Base-by-base conservation (phyloP, 2,113 vertebrate genomes). In the Microcebus tavaratra region DNA sequence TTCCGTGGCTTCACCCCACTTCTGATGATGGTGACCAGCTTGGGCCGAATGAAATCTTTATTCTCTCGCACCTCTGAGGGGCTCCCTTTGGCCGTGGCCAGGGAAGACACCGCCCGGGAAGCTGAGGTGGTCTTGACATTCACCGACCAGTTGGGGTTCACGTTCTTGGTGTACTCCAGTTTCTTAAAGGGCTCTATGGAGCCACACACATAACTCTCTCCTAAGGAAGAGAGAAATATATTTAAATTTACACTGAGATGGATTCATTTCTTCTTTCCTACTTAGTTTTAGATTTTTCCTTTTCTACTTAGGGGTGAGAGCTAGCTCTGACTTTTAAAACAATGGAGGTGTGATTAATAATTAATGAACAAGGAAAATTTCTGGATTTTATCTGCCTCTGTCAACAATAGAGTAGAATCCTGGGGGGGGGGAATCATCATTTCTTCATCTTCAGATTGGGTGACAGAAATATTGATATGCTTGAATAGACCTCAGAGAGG, bases 121-220 rank as follows among this genome's bases (percentile, higher is more conserved):
- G 98, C 86, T 0, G 97, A 98, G 36, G 98, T 97, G 92, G 99
- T 99, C 98, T 98, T 99, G 36, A 99, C 98, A 36, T 99, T 99
- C 94, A 99, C 99, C 0, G 99, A 99, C 99, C 99, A 99, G 98
- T 99, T 99, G 87, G 99, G 99, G 96, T 99, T 99, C 97, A 99
- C 99, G 73, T 99, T 99, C 99, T 99, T 99, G 31, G 99, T 99
- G 98, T 99, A 99, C 87, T 99, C 99, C 98, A 99, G 97, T 90
- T 98, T 99, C 98, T 99, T 99, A 98, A 99, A 99, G 73, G 99
- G 99, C 95, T 99, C 99, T 81, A 99, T 99, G 85, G 99, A 99
- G 81, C 99, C 99, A 91, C 99, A 99, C 3, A 99, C 99, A 48
- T 99, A 99, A 97, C 99, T 99, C 97, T 99, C 99, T 6, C 99